Conservation (phyloP, 2,888 invertebrate genomes). For the Nezara viridula region DNA sequence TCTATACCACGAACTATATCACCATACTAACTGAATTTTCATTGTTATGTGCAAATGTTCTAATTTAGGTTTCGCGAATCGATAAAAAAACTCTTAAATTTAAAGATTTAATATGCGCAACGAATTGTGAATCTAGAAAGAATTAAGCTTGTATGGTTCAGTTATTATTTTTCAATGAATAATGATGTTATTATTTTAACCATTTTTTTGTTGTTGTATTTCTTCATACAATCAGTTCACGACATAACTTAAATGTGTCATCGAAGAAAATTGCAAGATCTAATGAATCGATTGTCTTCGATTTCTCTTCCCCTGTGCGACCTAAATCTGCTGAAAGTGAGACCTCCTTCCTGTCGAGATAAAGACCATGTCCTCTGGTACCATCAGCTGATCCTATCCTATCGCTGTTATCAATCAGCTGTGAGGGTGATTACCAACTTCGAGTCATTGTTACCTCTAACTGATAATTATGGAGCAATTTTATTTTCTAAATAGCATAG, state of each 20-base stretch:
- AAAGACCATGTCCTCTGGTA: not conserved
- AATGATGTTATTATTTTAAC: not conserved
- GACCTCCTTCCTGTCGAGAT: not conserved
- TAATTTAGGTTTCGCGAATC: not conserved
- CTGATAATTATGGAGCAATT: not conserved
- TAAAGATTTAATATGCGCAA: not conserved
- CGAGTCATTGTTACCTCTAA: not conserved
- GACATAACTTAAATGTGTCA: not conserved
- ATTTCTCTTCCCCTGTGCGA: not conserved
- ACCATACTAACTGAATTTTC: too few species aligned
- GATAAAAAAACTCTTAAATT: not conserved
- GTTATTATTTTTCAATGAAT: not conserved
- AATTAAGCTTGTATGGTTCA: not conserved
- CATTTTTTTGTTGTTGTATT: not conserved
- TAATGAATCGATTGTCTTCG: conserved; percentile 21
- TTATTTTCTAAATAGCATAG: not conserved
- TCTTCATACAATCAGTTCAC: not conserved
- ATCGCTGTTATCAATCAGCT: not conserved
- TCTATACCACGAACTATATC: too few species aligned
- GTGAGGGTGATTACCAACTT: not conserved
- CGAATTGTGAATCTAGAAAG: not conserved
- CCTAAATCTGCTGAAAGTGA: conserved; percentile 26
- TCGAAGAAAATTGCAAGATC: not conserved
- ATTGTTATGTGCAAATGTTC: too few species aligned
- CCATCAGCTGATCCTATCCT: not conserved